phyloP scores from a whole-genome alignment of 2,113 vertebrate genomes.

The Equus przewalskii region DNA sequence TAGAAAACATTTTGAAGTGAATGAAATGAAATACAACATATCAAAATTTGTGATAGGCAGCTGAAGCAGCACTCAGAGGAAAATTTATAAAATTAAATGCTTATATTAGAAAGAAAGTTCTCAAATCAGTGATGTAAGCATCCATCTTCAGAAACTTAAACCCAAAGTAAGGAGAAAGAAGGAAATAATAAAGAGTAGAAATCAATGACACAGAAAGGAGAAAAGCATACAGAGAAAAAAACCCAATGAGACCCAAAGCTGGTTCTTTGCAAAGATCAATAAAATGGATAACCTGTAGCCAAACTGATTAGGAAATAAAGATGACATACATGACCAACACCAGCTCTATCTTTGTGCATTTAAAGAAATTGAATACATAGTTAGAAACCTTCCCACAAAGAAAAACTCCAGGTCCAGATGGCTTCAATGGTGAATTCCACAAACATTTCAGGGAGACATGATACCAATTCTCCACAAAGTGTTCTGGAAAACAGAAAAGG shows the following conservation, averaged over 20 bases:
- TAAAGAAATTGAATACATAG: not conserved
- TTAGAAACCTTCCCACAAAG: conserved; percentile 12
- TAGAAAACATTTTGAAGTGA: not conserved
- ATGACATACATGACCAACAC: not conserved
- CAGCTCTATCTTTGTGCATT: not conserved
- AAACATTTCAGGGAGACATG: not conserved
- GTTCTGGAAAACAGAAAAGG: not conserved
- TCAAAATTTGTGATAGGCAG: not conserved
- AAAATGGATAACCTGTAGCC: not conserved
- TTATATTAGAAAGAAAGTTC: conserved; percentile 19
- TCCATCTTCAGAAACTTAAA: conserved; percentile 16
- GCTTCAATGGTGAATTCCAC: not conserved
- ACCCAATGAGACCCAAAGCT: not conserved
- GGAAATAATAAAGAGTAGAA: not conserved
- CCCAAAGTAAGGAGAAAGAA: not conserved
- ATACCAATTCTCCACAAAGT: not conserved
- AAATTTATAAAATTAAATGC: conserved; percentile 22
- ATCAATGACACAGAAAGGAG: not conserved
- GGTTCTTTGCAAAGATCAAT: not conserved
- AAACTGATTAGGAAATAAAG: conserved; percentile 36
- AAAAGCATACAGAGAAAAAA: not conserved
- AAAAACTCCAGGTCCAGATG: not conserved
- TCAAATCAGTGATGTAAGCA: not conserved
- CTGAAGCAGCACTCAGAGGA: not conserved
- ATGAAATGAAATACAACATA: conserved; percentile 19